Evolutionary conservation across 2,113 vertebrate genomes (phyloP).

Genomic region (Lampris incognitus): DNA sequence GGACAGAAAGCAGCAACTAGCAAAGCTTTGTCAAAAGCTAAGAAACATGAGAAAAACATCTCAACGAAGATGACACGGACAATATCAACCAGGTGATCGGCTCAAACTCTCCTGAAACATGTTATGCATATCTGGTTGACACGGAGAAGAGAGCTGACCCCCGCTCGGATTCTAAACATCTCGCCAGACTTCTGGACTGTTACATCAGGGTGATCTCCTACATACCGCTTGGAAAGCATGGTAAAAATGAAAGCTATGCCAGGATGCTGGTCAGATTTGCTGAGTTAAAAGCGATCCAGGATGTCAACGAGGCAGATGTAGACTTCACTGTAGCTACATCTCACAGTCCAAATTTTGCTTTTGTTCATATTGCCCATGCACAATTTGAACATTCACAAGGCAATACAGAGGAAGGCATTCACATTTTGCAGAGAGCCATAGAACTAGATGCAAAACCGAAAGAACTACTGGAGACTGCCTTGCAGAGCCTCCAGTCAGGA

Average conservation of each 20-base stretch:
- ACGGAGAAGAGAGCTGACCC: constrained; percentile 88
- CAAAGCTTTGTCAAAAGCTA: constrained; percentile 89
- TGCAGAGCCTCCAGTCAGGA: constrained; percentile 84
- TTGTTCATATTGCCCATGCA: constrained; percentile 94
- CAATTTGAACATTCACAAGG: constrained; percentile 93
- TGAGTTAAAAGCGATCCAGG: constrained; percentile 91
- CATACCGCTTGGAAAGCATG: constrained; percentile 88
- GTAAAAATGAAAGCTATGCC: constrained; percentile 92
- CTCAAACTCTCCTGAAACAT: constrained; percentile 90
- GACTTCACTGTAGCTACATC: constrained; percentile 91
- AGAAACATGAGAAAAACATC: constrained; percentile 88
- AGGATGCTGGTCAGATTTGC: constrained; percentile 94
- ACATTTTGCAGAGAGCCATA: constrained; percentile 90
- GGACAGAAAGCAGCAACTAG: constrained; percentile 87
- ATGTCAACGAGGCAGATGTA: constrained; percentile 90
- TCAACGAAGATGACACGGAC: constrained; percentile 92
- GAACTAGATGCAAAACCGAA: constrained; percentile 87
- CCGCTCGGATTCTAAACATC: constrained; percentile 79
- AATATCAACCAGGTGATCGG: constrained; percentile 90
- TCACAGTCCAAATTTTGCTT: constrained; percentile 94
- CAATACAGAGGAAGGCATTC: constrained; percentile 87
- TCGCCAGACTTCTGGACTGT: constrained; percentile 88
- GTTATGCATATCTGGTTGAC: constrained; percentile 86
- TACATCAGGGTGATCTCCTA: constrained; percentile 90
- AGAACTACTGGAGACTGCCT: constrained; percentile 85